phyloP scores from a whole-genome alignment of 2,113 vertebrate genomes.

The Ochotona princeps region DNA sequence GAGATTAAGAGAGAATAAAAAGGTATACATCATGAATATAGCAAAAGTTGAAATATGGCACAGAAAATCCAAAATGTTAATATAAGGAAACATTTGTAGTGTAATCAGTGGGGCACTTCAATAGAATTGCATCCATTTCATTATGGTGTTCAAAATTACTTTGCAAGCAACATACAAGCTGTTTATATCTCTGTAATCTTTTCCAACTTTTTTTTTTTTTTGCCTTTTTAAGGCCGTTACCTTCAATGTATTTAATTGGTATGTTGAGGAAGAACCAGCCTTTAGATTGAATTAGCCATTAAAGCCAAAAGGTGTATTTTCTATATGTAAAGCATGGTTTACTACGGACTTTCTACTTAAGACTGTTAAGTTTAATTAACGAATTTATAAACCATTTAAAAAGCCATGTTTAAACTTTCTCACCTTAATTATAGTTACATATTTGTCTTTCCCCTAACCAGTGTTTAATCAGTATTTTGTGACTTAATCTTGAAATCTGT shows the following conservation, averaged over 20 bases:
- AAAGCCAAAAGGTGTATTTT: slow-evolving; percentile 51
- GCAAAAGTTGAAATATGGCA: background rate
- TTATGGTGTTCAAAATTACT: slow-evolving; percentile 50
- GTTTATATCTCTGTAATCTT: background rate
- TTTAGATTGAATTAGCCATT: slow-evolving; percentile 57
- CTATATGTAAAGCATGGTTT: slow-evolving; percentile 7
- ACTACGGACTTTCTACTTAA: background rate
- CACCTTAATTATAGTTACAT: background rate
- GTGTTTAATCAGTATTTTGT: slow-evolving; percentile 29
- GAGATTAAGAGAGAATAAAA: slow-evolving; percentile 1
- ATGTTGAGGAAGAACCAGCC: slow-evolving; percentile 11
- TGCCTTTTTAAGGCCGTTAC: slow-evolving; percentile 40
- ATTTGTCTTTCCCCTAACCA: background rate
- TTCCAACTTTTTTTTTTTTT: slow-evolving; percentile 16
- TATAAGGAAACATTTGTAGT: slow-evolving; percentile 29
- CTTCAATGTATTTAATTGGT: background rate
- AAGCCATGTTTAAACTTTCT: background rate
- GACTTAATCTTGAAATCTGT: slow-evolving; percentile 19
- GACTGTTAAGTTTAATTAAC: slow-evolving; percentile 44
- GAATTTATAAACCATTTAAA: slow-evolving; percentile 21
- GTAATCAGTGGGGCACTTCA: background rate
- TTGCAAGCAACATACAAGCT: slow-evolving; percentile 47
- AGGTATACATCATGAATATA: background rate
- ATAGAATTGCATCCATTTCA: slow-evolving; percentile 18
- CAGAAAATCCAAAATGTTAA: slow-evolving; percentile 46